Evolutionary conservation across 2,797 vertebrate species (phyloP), one percentile per base, ranked within the genome.

Genomic region (Gymnopithys bicolor): DNA sequence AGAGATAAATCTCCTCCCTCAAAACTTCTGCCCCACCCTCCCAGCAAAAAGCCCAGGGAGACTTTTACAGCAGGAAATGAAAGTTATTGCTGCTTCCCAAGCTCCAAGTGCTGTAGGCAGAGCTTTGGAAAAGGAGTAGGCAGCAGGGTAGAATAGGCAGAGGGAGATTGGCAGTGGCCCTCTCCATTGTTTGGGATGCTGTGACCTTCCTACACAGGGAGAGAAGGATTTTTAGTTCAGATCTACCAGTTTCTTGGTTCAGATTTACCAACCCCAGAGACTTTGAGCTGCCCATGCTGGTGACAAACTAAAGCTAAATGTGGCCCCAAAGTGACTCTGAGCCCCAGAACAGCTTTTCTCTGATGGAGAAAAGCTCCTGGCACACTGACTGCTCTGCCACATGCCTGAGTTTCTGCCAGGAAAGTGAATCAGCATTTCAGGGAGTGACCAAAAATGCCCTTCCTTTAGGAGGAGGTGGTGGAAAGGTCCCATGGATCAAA

Each of bases 361-460:
- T 71, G 66, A 39, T 19, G 32, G 37, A 86, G 49, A 56, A 87
- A 73, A 83, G 62, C 80, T 82, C 22, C 46, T 74, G 81, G 82
- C 86, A 55, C 17, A 14, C 23, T 2, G 14, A 7, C 35, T 33
- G 33, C 35, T 53, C 60, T 87, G 83, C 56, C 35, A 13, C 77
- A 55, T 37, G 64, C 80, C 74, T 94, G 85, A 89, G n/a, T 49
- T 78, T 49, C 74, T 84, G 83, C 94, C 94, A 93, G 84, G 59
- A 32, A 43, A 81, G 45, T 95, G 94, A 93, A 88, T 93, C 91
- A 93, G 88, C 73, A 1, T 53, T 88, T 84, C 66, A 84, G 87
- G 95, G 90, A 96, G 94, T 79, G 63, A 90, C 83, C 86, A 93
- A 74, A 88, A 93, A 73, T 86, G 81, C 63, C 59, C 17, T 94